Base-by-base conservation (phyloP, 2,888 invertebrate genomes). In the Fragum whitleyi region DNA sequence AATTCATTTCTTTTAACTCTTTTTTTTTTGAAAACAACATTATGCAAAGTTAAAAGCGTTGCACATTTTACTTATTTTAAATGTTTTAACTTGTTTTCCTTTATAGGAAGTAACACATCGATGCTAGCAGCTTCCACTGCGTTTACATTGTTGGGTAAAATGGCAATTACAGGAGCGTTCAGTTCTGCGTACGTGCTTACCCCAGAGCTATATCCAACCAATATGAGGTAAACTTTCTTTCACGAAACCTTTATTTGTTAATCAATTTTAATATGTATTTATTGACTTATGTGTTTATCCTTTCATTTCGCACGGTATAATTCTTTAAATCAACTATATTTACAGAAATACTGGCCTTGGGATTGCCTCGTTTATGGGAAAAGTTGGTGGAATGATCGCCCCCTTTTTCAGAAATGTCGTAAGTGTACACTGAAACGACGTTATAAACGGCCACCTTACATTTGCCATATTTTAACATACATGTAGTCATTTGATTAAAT, bases 201-300 rank as follows among this genome's bases (percentile, higher is more conserved):
- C 23, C 85, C 85, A n/a, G 85, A 85, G 32, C 36, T 82, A 14
- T 85, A 85, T 36, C 85, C 85, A 0, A 85, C 85, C 1, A 85
- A 82, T 29, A 62, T 85, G 71, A 77, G 85, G 85, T 85, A 78
- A 9, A n/a, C n/a, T n/a, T n/a, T n/a, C n/a, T n/a, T n/a, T n/a
- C n/a, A n/a, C n/a, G n/a, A n/a, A 19, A 29, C 23, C 11, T 55
- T 55, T n/a, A 11, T 21, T 16, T 11, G 55, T 7, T 55, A 55
- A 21, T 6, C 21, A 7, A n/a, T 55, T 55, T 6, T 55, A 21
- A 7, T n/a, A 14, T 11, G 7, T 55, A 14, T 7, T 55, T 14
- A 7, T 11, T 7, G 14, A 14, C 55, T n/a, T 14, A 55, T 7
- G 14, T 11, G 55, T 7, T n/a, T 55, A 55, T 21, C 55, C 14